Base-by-base conservation (phyloP, 1,140 invertebrate genomes). In the Papilio polyxenes region DNA sequence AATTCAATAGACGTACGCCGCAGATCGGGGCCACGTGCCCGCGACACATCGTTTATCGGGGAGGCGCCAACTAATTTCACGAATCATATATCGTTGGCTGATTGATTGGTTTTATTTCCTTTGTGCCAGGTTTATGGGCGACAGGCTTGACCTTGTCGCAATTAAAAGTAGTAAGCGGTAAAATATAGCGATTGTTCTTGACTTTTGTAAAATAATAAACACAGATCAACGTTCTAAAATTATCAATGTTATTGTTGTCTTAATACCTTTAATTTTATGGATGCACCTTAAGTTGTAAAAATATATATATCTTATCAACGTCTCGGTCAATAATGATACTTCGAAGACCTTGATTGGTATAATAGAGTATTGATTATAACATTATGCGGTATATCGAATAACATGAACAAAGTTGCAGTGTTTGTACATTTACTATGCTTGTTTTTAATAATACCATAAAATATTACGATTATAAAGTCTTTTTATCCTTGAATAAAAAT, bases 1-100 rank as follows among this genome's bases (percentile, higher is more conserved):
- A 85, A 89, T 83, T 87, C 81, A 82, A 86, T 87, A 80, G 85
- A 87, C 78, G 78, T 44, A 80, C 75, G 81, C n/a, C 6, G 9
- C n/a, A 48, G 49, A 31, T 37, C 37, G 44, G 75, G 20, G 48
- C 44, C 75, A 77, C 75, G 48, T 77, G 75, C 44, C 74, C 49
- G 75, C 82, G 81, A 78, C 82, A 82, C 82, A 85, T 83, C 62
- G 81, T 75, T 65, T 49, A 76, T 85, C 83, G 75, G 49, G 48
- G 17, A 77, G 75, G 49, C 75, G 75, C 75, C 75, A 77, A 77
- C 75, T 77, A 56, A 31, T 53, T 77, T 77, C 75, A 53, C 75
- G 75, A 77, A 53, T 56, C 65, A 72, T 37, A 37, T 31, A 72
- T 72, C 13, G 65, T 72, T 15, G 65, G 31, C 13, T 37, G 65